Percentiles rank a stretch among this genome's conserved stretches.
Evolutionary conservation across 1,140 invertebrate genomes (phyloP).

Genomic region (Pachypsylla venusta): DNA sequence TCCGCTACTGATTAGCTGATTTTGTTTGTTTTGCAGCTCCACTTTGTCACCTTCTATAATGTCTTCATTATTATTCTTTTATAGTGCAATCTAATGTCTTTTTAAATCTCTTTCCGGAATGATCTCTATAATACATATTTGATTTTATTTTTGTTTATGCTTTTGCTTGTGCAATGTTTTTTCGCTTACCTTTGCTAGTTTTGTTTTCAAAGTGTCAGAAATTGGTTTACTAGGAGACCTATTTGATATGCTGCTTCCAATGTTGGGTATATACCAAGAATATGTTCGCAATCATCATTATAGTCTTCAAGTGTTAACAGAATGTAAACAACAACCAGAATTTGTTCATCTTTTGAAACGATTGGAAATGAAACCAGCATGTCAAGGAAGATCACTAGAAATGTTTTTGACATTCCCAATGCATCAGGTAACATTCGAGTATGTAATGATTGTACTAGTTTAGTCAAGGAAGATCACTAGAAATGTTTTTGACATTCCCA

Average conservation of each 20-base stretch:
- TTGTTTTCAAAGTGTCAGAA: conserved; percentile 12
- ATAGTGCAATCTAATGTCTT: too few species aligned
- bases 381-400: conserved; percentile 71
- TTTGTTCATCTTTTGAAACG: conserved; percentile 68
- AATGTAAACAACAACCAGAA: conserved; percentile 74
- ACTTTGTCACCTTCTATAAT: too few species aligned
- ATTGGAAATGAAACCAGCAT: conserved; percentile 71
- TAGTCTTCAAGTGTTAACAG: conserved; percentile 82
- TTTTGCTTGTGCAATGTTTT: too few species aligned
- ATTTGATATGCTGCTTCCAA: conserved; percentile 85
- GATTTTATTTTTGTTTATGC: too few species aligned
- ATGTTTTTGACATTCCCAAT: conserved; percentile 88
- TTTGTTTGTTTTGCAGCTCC: too few species aligned
- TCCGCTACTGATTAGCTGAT: too few species aligned
- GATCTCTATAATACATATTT: too few species aligned
- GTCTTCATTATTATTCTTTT: too few species aligned
- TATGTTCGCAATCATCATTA: conserved; percentile 90
- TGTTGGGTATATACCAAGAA: conserved; percentile 89
- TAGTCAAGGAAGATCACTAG: conserved; percentile 68
- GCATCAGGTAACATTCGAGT: conserved; percentile 89
- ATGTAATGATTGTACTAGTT: too few species aligned
- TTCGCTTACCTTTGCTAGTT: too few species aligned
- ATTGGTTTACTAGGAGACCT: conserved; percentile 51
- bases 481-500: conserved; percentile 84
- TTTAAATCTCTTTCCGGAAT: too few species aligned